A percentile compares a stretch with the other conserved stretches of the same genome.
Conservation (phyloP, 2,888 invertebrate genomes). For the Lampropteryx suffumata region DNA sequence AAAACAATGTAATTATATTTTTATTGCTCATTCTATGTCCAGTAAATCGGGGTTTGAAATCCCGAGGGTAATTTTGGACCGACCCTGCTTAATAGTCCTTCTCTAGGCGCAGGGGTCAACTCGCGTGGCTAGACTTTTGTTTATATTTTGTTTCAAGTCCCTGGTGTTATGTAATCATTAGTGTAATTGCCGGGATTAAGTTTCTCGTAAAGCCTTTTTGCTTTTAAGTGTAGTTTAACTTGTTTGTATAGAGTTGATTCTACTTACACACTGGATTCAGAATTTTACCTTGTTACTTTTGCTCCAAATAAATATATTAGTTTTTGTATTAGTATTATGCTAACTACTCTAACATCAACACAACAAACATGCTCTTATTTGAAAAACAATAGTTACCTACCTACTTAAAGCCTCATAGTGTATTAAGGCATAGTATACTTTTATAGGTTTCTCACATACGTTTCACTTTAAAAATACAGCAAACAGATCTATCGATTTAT, state of each 20-base stretch:
- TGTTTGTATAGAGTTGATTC: slow-evolving; percentile 11
- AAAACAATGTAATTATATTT: slow-evolving; percentile 77
- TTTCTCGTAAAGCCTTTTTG: slow-evolving; percentile 45
- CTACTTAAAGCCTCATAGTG: too few species aligned
- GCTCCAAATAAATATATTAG: too few species aligned
- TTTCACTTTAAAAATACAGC: too few species aligned
- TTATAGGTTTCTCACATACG: too few species aligned
- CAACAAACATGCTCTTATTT: too few species aligned
- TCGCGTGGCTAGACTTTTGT: slow-evolving; percentile 57
- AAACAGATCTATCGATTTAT: too few species aligned
- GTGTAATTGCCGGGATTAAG: slow-evolving; percentile 60
- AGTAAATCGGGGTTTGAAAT: slow-evolving; percentile 72
- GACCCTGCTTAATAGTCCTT: slow-evolving; percentile 72
- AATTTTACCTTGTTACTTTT: too few species aligned
- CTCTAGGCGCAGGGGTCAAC: slow-evolving; percentile 59
- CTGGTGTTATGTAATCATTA: slow-evolving; percentile 63
- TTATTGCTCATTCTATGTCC: slow-evolving; percentile 77
- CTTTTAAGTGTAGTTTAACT: slow-evolving; percentile 26
- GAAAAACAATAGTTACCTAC: too few species aligned
- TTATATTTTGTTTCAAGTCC: slow-evolving; percentile 57
- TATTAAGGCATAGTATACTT: too few species aligned
- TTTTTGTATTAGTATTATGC: too few species aligned
- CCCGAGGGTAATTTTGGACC: slow-evolving; percentile 69
- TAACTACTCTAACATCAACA: too few species aligned
- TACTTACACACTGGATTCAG: neutral